Conservation (phyloP, 2,113 vertebrate species). For the Anolis sagrei region DNA sequence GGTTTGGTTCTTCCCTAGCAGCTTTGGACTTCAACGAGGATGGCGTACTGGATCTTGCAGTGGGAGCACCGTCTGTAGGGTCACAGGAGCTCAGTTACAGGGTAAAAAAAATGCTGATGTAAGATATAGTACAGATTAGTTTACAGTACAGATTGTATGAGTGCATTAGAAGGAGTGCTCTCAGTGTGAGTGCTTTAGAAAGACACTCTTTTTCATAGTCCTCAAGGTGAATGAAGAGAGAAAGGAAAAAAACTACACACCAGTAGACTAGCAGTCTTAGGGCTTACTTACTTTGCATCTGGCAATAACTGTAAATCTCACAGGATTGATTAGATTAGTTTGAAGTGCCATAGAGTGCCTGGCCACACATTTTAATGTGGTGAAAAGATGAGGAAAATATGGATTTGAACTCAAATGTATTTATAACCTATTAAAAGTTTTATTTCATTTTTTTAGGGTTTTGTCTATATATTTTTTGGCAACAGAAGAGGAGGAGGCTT, state of each 20-base stretch:
- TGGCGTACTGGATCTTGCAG: slow-evolving; percentile 73
- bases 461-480: slow-evolving; percentile 79
- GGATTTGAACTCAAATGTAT: background rate
- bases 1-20: slow-evolving; percentile 80
- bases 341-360: background rate
- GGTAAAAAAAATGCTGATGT: slow-evolving; percentile 57
- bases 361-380: background rate
- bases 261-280: background rate
- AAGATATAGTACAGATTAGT: background rate
- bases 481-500: slow-evolving; percentile 45
- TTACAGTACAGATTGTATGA: background rate
- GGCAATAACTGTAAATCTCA: background rate
- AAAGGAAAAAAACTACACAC: background rate
- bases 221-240: background rate
- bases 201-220: slow-evolving; percentile 29
- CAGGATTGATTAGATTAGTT: background rate
- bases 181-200: background rate
- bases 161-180: too few relatives aligned
- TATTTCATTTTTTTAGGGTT: slow-evolving; percentile 66
- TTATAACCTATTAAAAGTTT: background rate
- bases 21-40: slow-evolving; percentile 80
- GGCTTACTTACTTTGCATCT: background rate
- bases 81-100: slow-evolving; percentile 75
- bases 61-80: slow-evolving; percentile 80
- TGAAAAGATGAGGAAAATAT: background rate